Base-by-base conservation (phyloP, 2,113 vertebrate species). In the Peromyscus maniculatus region DNA sequence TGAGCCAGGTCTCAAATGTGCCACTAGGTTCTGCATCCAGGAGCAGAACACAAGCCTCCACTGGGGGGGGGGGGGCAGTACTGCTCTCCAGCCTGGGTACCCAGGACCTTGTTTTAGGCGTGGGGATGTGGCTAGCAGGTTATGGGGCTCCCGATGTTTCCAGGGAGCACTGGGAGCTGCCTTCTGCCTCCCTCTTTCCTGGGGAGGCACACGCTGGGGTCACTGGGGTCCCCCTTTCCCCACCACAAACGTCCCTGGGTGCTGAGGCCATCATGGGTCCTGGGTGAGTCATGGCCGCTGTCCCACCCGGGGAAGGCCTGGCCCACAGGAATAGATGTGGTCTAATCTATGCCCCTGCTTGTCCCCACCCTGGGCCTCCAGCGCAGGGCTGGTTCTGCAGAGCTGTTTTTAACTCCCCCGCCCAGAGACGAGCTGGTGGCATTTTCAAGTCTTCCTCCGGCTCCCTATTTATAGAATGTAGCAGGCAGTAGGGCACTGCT, bases 401-500 rank as follows among this genome's bases (percentile, higher is more conserved):
- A 24, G 66, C 22, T 72, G 67, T 93, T 89, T 90, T 79, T 55
- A 91, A 86, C 74, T 87, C 78, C 39, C 24, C 31, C 49, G 15
- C 46, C n/a, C 26, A 59, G 80, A 74, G 55, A 87, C 84, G 91
- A 84, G 89, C 89, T 31, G 1, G 16, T 24, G 74, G 87, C 11
- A 15, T 52, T 77, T 92, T 55, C 26, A 15, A 55, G 12, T 87
- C 87, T 87, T 39, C 83, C 62, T 83, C 78, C 39, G 33, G 78
- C 87, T 95, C 7, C 66, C 96, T 92, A 87, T 94, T 95, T 94
- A 95, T 75, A 96, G 96, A 67, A 7, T 11, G 0, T 64, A 46
- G 19, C 16, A 57, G 19, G 75, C 91, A 86, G 36, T 24, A 75
- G 7, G 36, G 55, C 28, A 36, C 64, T 71, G 33, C 69, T 55